Evolutionary conservation across 1,140 invertebrate species (phyloP).

Genomic region (Pentalonia nigronervosa): DNA sequence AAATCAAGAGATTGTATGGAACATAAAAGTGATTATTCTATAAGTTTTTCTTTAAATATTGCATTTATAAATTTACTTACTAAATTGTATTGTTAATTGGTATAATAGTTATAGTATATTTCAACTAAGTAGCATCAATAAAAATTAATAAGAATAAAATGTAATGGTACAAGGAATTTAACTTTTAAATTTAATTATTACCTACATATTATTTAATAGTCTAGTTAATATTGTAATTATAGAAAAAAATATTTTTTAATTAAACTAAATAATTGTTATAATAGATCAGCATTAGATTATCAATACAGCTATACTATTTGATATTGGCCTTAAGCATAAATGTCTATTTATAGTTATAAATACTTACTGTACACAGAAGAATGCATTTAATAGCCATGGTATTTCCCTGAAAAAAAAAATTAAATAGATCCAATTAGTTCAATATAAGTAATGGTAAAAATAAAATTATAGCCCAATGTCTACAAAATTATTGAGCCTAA

Average conservation of each 20-base stretch:
- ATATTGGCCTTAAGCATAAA: background rate
- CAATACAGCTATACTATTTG: background rate
- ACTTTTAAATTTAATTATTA: background rate
- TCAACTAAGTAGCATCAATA: background rate
- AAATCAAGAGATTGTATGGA: too few relatives aligned
- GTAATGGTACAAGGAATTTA: background rate
- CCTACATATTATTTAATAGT: background rate
- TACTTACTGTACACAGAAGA: constrained; percentile 44
- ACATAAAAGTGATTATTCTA: too few relatives aligned
- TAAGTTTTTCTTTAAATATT: background rate
- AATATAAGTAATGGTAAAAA: background rate
- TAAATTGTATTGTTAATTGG: background rate
- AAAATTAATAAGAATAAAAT: background rate
- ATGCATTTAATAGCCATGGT: background rate
- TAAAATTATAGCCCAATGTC: background rate
- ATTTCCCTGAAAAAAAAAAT: constrained; percentile 20
- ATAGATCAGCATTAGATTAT: background rate
- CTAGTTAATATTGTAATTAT: background rate
- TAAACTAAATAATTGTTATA: background rate
- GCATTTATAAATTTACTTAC: background rate
- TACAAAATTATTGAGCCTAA: background rate
- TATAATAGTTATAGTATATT: background rate
- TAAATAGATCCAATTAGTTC: background rate
- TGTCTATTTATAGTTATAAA: background rate
- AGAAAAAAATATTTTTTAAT: background rate